Conservation (phyloP, 2,797 vertebrate species). For the Hoplostethus atlanticus region DNA sequence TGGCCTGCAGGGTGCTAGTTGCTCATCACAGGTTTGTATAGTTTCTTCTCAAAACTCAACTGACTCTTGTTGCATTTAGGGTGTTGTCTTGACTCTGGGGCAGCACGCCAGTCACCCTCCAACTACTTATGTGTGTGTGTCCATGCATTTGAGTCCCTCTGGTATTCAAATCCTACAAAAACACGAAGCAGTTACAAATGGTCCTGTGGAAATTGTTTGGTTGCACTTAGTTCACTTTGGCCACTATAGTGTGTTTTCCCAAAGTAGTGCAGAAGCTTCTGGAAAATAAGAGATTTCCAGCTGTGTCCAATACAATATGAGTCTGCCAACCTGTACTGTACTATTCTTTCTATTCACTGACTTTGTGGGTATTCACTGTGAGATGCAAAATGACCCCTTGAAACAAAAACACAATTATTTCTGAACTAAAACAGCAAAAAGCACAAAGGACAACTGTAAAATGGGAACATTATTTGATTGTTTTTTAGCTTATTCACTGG, state of each 20-base stretch:
- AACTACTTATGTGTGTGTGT: not conserved
- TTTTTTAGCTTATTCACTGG: constrained; percentile 5
- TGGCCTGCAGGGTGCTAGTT: no score
- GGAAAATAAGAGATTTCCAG: not conserved
- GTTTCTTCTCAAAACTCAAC: not conserved
- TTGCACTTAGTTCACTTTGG: not conserved
- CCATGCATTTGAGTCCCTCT: no score
- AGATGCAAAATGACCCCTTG: constrained; percentile 1
- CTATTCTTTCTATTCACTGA: not conserved
- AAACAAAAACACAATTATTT: not conserved
- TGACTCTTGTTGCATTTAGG: not conserved
- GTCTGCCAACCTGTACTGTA: not conserved
- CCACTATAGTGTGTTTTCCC: not conserved
- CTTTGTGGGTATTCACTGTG: not conserved
- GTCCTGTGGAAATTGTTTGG: not conserved
- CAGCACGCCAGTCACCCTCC: not conserved
- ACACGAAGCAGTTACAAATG: not conserved
- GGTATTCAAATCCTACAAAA: no score
- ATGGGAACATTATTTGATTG: constrained; percentile 12
- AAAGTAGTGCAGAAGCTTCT: no score
- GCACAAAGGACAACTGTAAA: not conserved
- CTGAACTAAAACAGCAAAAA: not conserved
- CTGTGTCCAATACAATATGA: not conserved
- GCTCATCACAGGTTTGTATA: no score
- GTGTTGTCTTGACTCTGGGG: not conserved